Conservation (phyloP, 2,888 invertebrate species). For the Ommatoiulus sabulosus region DNA sequence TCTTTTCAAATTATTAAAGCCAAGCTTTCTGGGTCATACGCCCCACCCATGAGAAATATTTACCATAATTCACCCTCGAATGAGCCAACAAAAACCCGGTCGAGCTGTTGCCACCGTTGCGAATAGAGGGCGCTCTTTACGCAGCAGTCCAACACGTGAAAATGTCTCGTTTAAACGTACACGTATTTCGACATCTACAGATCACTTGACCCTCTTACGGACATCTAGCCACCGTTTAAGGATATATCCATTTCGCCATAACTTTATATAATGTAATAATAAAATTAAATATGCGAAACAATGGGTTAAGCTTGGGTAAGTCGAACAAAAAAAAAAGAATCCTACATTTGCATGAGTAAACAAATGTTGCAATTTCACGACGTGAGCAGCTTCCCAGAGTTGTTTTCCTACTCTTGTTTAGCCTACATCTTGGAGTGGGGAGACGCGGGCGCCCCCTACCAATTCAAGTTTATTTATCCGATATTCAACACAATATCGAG, state of each 20-base stretch:
- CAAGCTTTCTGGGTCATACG: not conserved
- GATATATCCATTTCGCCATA: not conserved
- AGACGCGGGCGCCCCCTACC: not conserved
- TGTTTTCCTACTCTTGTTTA: not conserved
- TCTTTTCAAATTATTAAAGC: not conserved
- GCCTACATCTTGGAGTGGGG: not conserved
- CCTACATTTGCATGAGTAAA: not conserved
- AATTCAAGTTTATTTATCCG: slow-evolving; percentile 8
- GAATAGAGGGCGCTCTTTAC: not conserved
- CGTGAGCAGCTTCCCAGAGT: not conserved
- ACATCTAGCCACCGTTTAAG: not conserved
- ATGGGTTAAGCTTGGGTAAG: not conserved
- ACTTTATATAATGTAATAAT: not conserved
- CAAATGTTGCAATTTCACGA: not conserved
- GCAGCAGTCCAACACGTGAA: not conserved
- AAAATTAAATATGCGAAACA: not conserved
- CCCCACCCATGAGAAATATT: not conserved
- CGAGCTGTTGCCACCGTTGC: not conserved
- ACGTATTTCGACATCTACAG: not conserved
- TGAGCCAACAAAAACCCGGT: not conserved
- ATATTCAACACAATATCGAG: not conserved
- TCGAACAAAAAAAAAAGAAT: not conserved
- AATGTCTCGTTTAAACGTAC: not conserved
- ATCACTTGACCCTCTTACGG: not conserved
- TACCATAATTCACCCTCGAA: slow-evolving; percentile 12